Conservation (phyloP, 2,888 invertebrate genomes). For the Xestia c-nigrum region DNA sequence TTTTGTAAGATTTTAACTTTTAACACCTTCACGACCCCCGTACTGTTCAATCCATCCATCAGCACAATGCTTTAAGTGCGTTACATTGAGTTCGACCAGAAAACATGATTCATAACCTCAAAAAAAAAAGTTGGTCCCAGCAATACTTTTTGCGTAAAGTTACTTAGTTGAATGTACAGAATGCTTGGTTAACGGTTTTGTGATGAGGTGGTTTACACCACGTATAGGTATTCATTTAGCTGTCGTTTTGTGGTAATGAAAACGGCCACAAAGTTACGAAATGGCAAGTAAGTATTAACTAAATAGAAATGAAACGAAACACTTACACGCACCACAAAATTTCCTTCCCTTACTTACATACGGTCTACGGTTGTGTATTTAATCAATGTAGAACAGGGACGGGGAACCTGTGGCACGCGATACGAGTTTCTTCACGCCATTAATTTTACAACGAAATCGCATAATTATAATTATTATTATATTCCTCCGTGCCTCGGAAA, state of each 20-base stretch:
- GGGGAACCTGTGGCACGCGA: slow-evolving; percentile 25
- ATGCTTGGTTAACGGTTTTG: no score
- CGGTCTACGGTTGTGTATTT: slow-evolving; percentile 1
- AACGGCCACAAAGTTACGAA: background rate
- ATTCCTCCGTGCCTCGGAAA: background rate
- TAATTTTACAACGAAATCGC: background rate
- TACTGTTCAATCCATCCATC: no score
- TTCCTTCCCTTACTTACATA: background rate
- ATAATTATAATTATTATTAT: background rate
- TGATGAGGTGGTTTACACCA: no score
- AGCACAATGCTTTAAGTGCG: no score
- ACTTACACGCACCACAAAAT: slow-evolving; percentile 38
- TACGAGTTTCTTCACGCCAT: slow-evolving; percentile 1
- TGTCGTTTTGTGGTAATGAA: background rate
- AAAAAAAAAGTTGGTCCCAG: no score
- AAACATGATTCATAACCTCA: no score
- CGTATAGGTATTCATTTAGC: background rate
- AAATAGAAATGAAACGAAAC: slow-evolving; percentile 26
- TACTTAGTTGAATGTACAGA: no score
- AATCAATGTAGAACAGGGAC: slow-evolving; percentile 48
- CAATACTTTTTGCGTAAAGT: no score
- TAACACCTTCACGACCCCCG: no score
- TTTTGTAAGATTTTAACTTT: no score
- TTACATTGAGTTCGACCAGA: no score
- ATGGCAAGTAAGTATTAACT: slow-evolving; percentile 15